phyloP scores from a whole-genome alignment of 35 echinoderm and acorn worm species.

The Ophiothrix spiculata region DNA sequence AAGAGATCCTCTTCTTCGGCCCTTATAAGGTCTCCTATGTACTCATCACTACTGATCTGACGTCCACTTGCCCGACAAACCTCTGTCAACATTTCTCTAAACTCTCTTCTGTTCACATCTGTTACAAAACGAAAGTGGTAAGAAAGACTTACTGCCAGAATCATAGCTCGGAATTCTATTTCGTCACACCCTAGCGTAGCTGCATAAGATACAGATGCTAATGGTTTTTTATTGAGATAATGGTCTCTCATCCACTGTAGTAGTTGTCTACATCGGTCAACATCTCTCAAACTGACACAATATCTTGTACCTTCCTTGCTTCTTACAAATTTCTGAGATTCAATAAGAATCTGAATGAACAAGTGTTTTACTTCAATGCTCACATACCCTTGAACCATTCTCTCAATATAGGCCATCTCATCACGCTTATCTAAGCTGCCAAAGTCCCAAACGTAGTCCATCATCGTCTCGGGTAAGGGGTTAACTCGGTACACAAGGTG shows the following conservation, averaged over 20 bases:
- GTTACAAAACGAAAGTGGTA: constrained; percentile 19
- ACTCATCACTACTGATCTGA: too few species aligned
- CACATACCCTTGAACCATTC: constrained; percentile 2
- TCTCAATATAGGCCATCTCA: constrained; percentile 22
- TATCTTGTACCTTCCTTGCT: not conserved
- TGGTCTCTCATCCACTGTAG: constrained; percentile 9
- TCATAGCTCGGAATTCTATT: not conserved
- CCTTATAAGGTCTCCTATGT: too few species aligned
- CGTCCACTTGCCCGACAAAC: too few species aligned
- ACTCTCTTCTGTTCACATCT: constrained; percentile 17
- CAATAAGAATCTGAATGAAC: constrained; percentile 18
- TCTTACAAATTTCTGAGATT: constrained; percentile 27
- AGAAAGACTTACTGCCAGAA: constrained; percentile 17
- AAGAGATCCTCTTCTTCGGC: too few species aligned
- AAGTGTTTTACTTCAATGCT: not conserved
- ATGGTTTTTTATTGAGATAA: constrained; percentile 9
- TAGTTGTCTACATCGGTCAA: constrained; percentile 19
- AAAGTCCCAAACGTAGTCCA: constrained; percentile 41
- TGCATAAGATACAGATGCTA: not conserved
- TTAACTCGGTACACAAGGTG: constrained; percentile 42
- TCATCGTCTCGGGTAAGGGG: constrained; percentile 32
- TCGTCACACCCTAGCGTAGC: not conserved
- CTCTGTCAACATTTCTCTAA: constrained; percentile 1
- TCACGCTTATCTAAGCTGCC: constrained; percentile 26
- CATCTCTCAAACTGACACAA: constrained; percentile 36